Percentiles rank a stretch among this genome's conserved stretches.
Evolutionary conservation across 2,113 vertebrate species (phyloP).

Genomic region (Scopus umbretta): DNA sequence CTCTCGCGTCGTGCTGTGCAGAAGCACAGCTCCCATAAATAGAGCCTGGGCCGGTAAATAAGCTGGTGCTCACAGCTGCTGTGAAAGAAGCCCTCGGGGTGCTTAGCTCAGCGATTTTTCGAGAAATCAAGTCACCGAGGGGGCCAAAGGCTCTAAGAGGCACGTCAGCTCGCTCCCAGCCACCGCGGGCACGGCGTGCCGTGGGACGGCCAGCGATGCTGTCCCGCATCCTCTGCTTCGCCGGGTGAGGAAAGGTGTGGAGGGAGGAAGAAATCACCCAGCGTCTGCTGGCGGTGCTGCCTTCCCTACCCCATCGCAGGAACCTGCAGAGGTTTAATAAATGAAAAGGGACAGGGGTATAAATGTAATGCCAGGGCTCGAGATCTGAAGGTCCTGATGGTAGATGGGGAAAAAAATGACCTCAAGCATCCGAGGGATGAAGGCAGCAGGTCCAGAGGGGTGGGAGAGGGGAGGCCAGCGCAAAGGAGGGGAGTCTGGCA

Average conservation of each 20-base stretch:
- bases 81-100: neutral
- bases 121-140: neutral
- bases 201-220: neutral
- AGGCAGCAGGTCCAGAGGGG: neutral
- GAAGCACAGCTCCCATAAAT: neutral
- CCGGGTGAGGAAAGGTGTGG: fast-evolving
- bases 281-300: neutral
- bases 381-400: neutral
- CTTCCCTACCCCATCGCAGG: fast-evolving
- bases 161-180: neutral
- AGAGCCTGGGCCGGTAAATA: neutral
- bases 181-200: fast-evolving
- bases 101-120: neutral
- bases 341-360: neutral
- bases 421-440: fast-evolving
- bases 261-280: neutral
- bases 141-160: neutral
- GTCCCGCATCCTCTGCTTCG: neutral
- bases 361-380: neutral
- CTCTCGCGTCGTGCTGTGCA: neutral
- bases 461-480: neutral
- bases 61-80: neutral
- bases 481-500: neutral
- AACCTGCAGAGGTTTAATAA: neutral
- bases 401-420: neutral